Evolutionary conservation across 2,888 invertebrate species (phyloP).

Genomic region (Tipula vernalis): DNA sequence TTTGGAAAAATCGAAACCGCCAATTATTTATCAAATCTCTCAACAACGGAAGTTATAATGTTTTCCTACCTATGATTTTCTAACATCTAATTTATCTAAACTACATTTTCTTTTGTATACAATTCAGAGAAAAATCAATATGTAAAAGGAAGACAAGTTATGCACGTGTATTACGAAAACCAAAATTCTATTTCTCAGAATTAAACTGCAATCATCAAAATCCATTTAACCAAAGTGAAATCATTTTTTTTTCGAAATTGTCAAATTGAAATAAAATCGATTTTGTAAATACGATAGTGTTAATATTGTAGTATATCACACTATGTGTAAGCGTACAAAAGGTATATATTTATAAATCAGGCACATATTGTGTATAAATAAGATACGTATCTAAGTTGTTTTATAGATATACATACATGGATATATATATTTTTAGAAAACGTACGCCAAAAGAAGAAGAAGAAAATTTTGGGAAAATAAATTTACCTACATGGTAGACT

Average conservation of each 20-base stretch:
- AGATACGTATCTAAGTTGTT: background rate
- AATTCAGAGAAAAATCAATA: too few species aligned
- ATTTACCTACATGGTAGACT: background rate
- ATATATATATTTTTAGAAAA: background rate
- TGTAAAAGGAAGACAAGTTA: background rate
- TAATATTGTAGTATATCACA: too few species aligned
- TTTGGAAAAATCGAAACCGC: too few species aligned
- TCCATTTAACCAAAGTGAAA: background rate
- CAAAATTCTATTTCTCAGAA: background rate
- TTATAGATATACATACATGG: too few species aligned
- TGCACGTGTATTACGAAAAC: background rate
- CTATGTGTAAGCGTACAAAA: background rate
- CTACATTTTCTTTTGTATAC: too few species aligned
- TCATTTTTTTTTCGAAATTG: background rate
- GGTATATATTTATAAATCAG: background rate
- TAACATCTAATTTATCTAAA: too few species aligned
- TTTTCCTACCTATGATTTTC: too few species aligned
- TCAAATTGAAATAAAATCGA: background rate
- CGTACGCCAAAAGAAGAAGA: background rate
- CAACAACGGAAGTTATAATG: too few species aligned
- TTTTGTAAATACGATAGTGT: background rate
- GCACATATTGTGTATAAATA: background rate
- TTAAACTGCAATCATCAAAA: background rate
- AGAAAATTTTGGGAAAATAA: background rate
- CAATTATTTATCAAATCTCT: too few species aligned